Percentiles rank a stretch among this genome's conserved stretches.
These are phyloP conservation scores for Stenotaenia linearis DNA, from an alignment of 2,888 invertebrate genomes.

Conservation along the genomic window DNA sequence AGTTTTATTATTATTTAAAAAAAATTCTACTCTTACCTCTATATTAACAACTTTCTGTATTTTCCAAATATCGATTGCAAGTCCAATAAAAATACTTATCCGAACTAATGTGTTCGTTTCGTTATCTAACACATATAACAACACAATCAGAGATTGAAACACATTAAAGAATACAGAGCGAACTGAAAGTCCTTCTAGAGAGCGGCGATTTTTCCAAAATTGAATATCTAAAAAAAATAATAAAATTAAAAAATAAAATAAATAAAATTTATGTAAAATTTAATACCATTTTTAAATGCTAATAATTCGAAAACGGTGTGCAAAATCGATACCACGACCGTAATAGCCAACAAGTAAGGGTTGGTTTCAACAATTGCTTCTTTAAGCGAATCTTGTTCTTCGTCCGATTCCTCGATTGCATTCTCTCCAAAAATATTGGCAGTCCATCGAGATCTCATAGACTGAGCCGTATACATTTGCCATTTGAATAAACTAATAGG, in stretches of 20 bases:
- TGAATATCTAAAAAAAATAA: conserved; percentile 71
- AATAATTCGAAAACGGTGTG: conserved; percentile 97
- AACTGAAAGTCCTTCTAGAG: conserved; percentile 93
- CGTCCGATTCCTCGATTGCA: conserved; percentile 58
- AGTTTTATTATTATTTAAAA: not conserved
- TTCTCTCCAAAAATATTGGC: conserved; percentile 60
- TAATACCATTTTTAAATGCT: conserved; percentile 91
- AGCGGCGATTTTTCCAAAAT: conserved; percentile 97
- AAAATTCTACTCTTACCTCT: conserved; percentile 41
- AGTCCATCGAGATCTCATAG: conserved; percentile 79
- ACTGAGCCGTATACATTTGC: conserved; percentile 96
- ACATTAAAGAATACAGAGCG: conserved; percentile 97
- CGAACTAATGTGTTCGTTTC: conserved; percentile 95
- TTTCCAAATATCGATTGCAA: conserved; percentile 98
- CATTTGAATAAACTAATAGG: conserved; percentile 94
- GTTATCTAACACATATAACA: conserved; percentile 95
- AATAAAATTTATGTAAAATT: not conserved
- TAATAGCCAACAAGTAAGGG: conserved; percentile 85
- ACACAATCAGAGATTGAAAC: conserved; percentile 90
- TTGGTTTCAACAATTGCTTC: conserved; percentile 95
- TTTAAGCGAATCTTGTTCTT: conserved; percentile 59
- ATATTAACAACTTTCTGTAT: conserved; percentile 75
- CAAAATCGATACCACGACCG: conserved; percentile 83
- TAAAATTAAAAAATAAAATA: conserved; percentile 28
- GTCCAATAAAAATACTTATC: conserved; percentile 87